Base-by-base conservation (phyloP, 2,797 vertebrate species). In the Bryconaethiops microstoma region DNA sequence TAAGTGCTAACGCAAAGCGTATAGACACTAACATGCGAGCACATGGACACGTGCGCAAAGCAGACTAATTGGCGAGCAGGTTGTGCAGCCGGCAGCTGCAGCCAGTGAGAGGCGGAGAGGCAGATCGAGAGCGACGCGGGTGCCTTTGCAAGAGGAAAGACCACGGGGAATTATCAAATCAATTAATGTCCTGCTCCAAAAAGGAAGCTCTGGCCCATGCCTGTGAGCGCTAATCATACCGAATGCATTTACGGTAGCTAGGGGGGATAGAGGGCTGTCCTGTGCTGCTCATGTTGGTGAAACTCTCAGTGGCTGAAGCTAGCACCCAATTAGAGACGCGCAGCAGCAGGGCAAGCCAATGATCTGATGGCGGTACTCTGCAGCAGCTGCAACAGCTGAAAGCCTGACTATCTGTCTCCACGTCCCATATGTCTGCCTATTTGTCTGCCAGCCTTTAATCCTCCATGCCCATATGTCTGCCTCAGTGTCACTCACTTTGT, bases 151-250 rank as follows among this genome's bases (percentile, higher is more conserved):
- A 83, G 70, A 87, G 86, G 82, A 87, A 88, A 91, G 90, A 93
- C 95, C 94, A 92, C 86, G 89, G 96, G 95, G 96, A 95, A 95
- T 94, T 94, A 96, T 95, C 95, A 96, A 96, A 97, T 96, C 96
- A 96, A 96, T 97, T 97, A 97, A 93, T 94, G 90, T 95, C 95
- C 95, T 94, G 95, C 95, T 96, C 94, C 91, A 92, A 94, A 95
- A 84, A 77, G 71, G 83, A 88, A 77, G 76, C 93, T 92, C 92
- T 87, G 93, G 91, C 68, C 92, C 12, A 79, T 95, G 95, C 95
- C 95, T 96, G 92, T 93, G 92, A 95, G 96, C 93, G 92, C 92
- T 94, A 93, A 94, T 94, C 90, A 93, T 91, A 94, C 91, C 90
- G 92, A 77, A 94, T 93, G 84, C 71, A 73, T 74, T 79, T 65